phyloP scores from a whole-genome alignment of 2,113 vertebrate species.

The Hydropotes inermis region DNA sequence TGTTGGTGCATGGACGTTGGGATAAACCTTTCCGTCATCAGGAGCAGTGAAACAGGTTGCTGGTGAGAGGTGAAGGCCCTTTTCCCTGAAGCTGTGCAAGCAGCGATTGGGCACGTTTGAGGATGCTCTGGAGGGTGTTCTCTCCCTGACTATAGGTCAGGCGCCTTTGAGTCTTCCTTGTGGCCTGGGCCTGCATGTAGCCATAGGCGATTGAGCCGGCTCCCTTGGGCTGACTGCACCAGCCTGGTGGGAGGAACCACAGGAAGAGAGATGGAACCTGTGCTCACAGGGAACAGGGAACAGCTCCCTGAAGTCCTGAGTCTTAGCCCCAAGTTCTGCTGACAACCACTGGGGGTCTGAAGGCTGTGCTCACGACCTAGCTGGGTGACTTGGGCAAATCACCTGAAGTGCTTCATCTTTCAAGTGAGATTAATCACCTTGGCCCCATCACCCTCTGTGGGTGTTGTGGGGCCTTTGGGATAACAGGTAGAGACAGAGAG shows the following conservation, averaged over 20 bases:
- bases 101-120: not conserved
- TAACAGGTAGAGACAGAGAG: not conserved
- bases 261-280: not conserved
- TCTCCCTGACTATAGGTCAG: not conserved
- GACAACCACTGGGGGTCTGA: not conserved
- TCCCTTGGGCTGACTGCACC: not conserved
- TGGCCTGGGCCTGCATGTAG: not conserved
- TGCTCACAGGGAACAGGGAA: not conserved
- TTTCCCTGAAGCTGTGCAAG: not conserved
- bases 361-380: not conserved
- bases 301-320: not conserved
- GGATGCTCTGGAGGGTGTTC: not conserved
- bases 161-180: not conserved
- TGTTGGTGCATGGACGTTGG: not conserved
- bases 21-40: not conserved
- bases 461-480: not conserved
- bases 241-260: not conserved
- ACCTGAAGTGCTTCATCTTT: not conserved
- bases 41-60: not conserved
- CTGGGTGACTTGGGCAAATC: not conserved
- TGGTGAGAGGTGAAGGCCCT: not conserved
- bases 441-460: not conserved
- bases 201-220: not conserved
- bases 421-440: not conserved
- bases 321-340: not conserved